Evolutionary conservation across 2,888 invertebrate genomes (phyloP).

Genomic region (Cataglyphis cursor): DNA sequence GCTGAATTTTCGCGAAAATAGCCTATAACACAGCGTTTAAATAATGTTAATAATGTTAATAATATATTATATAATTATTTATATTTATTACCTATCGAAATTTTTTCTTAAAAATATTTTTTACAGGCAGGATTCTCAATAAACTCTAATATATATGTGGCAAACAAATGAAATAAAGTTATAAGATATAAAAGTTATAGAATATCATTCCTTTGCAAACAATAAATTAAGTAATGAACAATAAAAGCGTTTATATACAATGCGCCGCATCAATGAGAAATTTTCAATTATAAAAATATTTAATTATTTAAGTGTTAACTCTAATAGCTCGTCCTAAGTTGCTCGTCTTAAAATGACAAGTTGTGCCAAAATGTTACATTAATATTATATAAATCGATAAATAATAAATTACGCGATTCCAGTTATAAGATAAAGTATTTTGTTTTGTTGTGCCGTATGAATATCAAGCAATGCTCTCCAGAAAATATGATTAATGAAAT

Average conservation of each 20-base stretch:
- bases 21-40: slow-evolving; percentile 51
- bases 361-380: slow-evolving; percentile 40
- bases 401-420: slow-evolving; percentile 19
- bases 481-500: neutral
- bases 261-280: neutral
- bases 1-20: slow-evolving; percentile 56
- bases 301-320: slow-evolving; percentile 10
- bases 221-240: neutral
- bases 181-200: slow-evolving; percentile 10
- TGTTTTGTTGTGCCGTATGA: slow-evolving; percentile 1
- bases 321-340: neutral
- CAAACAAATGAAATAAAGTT: slow-evolving; percentile 39
- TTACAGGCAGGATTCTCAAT: neutral
- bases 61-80: slow-evolving; percentile 66
- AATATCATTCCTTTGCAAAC: neutral
- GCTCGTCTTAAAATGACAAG: slow-evolving; percentile 14
- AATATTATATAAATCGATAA: slow-evolving; percentile 1
- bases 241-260: neutral
- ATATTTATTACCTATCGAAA: slow-evolving; percentile 62
- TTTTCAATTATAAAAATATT: slow-evolving; percentile 10
- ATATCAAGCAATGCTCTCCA: neutral
- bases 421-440: slow-evolving; percentile 5
- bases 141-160: neutral
- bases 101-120: slow-evolving; percentile 17
- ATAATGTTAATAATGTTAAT: slow-evolving; percentile 53